These are phyloP conservation scores for Heliconius sara DNA, from an alignment of 2,888 invertebrate genomes.

Conservation along the genomic window DNA sequence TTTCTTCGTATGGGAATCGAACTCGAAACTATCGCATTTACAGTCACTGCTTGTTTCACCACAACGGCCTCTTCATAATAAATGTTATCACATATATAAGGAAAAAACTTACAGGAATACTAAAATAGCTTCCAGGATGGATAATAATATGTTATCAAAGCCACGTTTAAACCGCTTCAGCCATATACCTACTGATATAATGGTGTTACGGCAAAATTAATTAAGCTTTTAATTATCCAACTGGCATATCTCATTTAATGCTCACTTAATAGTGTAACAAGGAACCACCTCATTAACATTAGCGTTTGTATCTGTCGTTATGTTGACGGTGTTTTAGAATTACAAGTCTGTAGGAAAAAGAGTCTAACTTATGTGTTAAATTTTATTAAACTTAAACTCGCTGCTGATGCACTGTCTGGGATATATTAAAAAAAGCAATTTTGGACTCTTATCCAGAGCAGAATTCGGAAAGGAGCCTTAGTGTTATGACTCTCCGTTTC, in stretches of 20 bases:
- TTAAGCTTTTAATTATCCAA: conserved; percentile 26
- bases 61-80: not conserved
- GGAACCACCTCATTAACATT: conserved; percentile 54
- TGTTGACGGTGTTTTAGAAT: conserved; percentile 45
- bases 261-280: conserved; percentile 34
- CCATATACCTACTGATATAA: not conserved
- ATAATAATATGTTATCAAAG: not conserved
- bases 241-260: conserved; percentile 26
- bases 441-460: no score
- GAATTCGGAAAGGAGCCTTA: no score
- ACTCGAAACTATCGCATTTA: no score
- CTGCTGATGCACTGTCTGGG: no score
- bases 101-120: no score
- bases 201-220: conserved; percentile 4
- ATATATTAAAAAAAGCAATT: no score
- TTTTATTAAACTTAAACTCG: not conserved
- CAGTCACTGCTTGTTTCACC: no score
- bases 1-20: no score
- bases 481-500: no score
- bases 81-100: no score
- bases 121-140: not conserved
- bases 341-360: not conserved
- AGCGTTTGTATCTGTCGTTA: conserved; percentile 53
- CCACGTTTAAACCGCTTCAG: not conserved
- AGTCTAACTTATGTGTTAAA: not conserved